Conservation (phyloP, 2,888 invertebrate species). For the Ditula angustiorana region DNA sequence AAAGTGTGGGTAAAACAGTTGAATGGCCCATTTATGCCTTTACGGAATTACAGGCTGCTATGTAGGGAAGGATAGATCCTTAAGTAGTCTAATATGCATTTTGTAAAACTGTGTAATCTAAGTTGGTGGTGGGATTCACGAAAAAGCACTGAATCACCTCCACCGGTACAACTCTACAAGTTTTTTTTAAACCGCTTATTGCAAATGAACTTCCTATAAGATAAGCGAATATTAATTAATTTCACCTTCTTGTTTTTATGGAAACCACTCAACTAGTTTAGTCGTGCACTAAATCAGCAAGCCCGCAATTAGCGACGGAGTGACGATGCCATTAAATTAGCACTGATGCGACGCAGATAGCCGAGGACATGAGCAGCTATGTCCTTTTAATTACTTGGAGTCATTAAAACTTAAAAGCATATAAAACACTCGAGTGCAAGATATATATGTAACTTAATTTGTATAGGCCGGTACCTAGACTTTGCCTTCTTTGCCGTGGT, state of each 20-base stretch:
- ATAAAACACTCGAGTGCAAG: background rate
- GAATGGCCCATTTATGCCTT: too few species aligned
- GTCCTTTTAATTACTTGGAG: conserved; percentile 19
- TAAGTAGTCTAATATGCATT: too few species aligned
- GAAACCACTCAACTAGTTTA: conserved; percentile 9
- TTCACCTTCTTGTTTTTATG: background rate
- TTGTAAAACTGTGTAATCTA: too few species aligned
- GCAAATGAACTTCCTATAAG: background rate
- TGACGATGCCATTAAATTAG: conserved; percentile 34
- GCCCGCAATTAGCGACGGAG: conserved; percentile 25
- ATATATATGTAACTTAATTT: background rate
- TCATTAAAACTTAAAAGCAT: conserved; percentile 15
- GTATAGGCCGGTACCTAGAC: too few species aligned
- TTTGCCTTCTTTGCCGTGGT: too few species aligned
- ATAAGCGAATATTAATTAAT: background rate
- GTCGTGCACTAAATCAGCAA: conserved; percentile 8
- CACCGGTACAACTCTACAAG: background rate
- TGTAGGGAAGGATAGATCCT: too few species aligned
- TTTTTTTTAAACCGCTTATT: background rate
- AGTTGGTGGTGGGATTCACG: too few species aligned
- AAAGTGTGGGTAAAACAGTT: too few species aligned
- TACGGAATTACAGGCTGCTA: too few species aligned
- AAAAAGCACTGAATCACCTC: background rate
- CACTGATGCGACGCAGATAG: conserved; percentile 24
- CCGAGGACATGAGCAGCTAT: conserved; percentile 1